Percentiles rank a stretch among this genome's conserved stretches.
Conservation (phyloP, 2,888 invertebrate species). For the Pyrrhosoma nymphula region DNA sequence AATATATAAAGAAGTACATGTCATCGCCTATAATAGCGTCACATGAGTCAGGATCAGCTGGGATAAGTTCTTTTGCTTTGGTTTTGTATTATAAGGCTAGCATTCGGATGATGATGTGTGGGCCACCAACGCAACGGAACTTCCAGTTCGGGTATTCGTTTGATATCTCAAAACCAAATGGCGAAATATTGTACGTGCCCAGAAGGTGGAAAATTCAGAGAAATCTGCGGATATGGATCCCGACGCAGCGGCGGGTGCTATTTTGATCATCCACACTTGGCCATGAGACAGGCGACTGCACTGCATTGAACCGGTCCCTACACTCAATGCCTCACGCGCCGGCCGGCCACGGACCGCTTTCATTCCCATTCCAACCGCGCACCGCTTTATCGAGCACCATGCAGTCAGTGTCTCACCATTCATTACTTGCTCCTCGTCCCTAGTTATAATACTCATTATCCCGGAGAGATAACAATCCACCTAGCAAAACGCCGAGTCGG, state of each 20-base stretch:
- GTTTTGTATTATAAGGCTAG: no score
- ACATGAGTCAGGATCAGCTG: no score
- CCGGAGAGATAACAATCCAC: slow-evolving; percentile 2
- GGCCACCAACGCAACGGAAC: no score
- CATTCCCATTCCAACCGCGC: not conserved
- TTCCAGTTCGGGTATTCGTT: no score
- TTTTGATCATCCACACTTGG: not conserved
- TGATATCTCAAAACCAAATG: no score
- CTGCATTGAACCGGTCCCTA: not conserved
- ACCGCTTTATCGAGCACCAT: not conserved
- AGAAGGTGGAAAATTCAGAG: no score
- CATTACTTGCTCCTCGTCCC: slow-evolving; percentile 2
- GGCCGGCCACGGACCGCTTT: not conserved
- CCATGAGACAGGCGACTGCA: not conserved
- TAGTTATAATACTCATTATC: slow-evolving; percentile 24
- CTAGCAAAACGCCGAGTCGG: not conserved
- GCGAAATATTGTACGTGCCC: no score
- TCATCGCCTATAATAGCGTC: no score
- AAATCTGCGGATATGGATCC: not conserved
- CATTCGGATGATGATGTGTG: no score
- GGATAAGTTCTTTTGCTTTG: no score
- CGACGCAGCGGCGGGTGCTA: not conserved
- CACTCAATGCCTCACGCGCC: not conserved
- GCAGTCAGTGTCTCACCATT: not conserved
- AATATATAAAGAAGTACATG: no score